Base-by-base conservation (phyloP, 2,888 invertebrate genomes). In the Acleris cristana region DNA sequence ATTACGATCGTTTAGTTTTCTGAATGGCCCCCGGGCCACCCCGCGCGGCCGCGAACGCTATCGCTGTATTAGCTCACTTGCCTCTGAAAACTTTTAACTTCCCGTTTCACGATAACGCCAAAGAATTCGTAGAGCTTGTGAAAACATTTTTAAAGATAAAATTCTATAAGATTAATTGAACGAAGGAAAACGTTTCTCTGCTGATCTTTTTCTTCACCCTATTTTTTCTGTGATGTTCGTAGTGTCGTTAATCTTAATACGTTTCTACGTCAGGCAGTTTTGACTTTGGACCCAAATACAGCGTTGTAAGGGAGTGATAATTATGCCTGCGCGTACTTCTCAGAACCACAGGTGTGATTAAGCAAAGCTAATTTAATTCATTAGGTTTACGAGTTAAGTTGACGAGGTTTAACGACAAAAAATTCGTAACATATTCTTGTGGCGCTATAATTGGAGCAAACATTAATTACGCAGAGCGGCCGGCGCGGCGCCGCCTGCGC, bases 381-480 rank as follows among this genome's bases (percentile, higher is more conserved):
- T 62, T 62, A 57, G 48, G 23, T 57, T 67, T 67, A 62, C 44
- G 52, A 45, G 48, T 53, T 57, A 66, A 67, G 57, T 62, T 67
- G 62, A 67, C 61, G 61, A 62, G 61, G 61, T 61, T 44, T 55
- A 62, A 67, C 57, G 51, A 44, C 45, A 59, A 67, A 67, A 67
- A 67, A 67, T 58, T 56, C 56, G 62, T 67, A 56, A 76, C 76
- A 72, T 76, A 78, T 81, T 79, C 72, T 65, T 70, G 71, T 70
- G 73, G 76, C 76, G 78, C 83, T 82, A 82, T 85, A 85, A 87
- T 87, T 84, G 81, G 79, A 83, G 83, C 82, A 86, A 86, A 86
- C 80, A 84, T 85, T 85, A 84, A 86, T 86, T 86, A 85, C 72
- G 77, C 76, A 80, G 76, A 81, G 81, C 79, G 72, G 73, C 74